Base-by-base conservation (phyloP, 2,113 vertebrate species). In the Engraulis encrasicolus region DNA sequence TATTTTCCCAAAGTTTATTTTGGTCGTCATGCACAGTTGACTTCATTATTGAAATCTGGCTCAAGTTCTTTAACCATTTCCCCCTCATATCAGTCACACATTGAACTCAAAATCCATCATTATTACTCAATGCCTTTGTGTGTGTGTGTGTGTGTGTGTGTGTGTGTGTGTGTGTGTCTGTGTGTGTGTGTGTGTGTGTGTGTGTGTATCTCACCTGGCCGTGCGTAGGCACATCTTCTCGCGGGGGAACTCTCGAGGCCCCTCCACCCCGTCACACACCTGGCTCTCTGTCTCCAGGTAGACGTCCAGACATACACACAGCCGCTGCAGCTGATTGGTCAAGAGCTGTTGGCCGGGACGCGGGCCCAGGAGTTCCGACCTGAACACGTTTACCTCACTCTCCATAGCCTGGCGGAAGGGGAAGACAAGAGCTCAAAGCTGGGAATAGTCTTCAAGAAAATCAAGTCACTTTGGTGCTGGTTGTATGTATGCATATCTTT, bases 191-290 rank as follows among this genome's bases (percentile, higher is more conserved):
- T 23, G 19, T 23, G 5, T 48, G 27, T 82, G 36, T 23, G 6
- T 45, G 37, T 45, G 50, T 5, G 36, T 36, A 11, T 77, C 49
- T 82, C 91, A 99, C 98, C 97, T 96, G 87, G 97, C 96, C n/a
- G 98, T 95, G 9, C 98, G 96, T 84, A 99, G 91, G 82, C 98
- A 99, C 97, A 99, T 99, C 92, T 99, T 99, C 93, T 99, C 98
- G 84, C 97, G 94, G 4, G 98, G 98, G 89, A 99, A 99, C 9
- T 99, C 98, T 85, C 96, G 96, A 3, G 98, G 98, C 18, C 98
- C 98, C 85, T 99, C 98, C 87, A 99, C 96, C 0, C 97, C 95
- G 85, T 97, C 94, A 0, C 97, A 84, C 48, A 89, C 98, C 0
- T 98, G 97, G 80, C 95, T 95, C 91, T 98, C 98, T 0, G 97